These are phyloP conservation scores for Mobula hypostoma DNA, from an alignment of 2,113 vertebrate species.

Conservation along the genomic window DNA sequence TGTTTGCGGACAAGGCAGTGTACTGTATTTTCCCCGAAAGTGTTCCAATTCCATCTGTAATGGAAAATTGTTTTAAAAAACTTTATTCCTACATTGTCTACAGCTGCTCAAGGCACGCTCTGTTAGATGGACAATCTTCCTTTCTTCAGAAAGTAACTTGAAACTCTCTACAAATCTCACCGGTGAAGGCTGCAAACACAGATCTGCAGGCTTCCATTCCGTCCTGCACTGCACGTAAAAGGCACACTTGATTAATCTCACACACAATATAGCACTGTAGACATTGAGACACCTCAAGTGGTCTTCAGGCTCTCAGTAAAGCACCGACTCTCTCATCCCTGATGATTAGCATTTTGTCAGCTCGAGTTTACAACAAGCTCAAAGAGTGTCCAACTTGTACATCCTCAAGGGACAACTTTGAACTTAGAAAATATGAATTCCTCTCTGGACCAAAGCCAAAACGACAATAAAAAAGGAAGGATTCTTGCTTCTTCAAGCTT, in stretches of 20 bases:
- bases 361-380: background rate
- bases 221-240: conserved; percentile 4
- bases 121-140: background rate
- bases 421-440: background rate
- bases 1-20: background rate
- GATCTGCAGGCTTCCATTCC: background rate
- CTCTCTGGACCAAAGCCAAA: background rate
- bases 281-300: background rate
- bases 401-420: background rate
- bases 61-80: background rate
- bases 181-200: conserved; percentile 22
- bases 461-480: background rate
- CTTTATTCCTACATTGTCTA: background rate
- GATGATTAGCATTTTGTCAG: background rate
- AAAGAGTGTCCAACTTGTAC: background rate
- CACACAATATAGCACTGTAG: conserved; percentile 3
- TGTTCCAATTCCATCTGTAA: background rate
- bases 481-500: background rate
- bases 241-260: conserved; percentile 11
- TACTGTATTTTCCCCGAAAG: background rate
- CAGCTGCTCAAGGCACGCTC: background rate
- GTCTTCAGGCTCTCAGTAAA: background rate
- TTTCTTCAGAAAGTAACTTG: background rate
- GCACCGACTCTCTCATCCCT: background rate
- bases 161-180: conserved; percentile 15